Evolutionary conservation across 2,113 vertebrate species (phyloP), one percentile per base, ranked within the genome.

Genomic region (Bufo bufo): DNA sequence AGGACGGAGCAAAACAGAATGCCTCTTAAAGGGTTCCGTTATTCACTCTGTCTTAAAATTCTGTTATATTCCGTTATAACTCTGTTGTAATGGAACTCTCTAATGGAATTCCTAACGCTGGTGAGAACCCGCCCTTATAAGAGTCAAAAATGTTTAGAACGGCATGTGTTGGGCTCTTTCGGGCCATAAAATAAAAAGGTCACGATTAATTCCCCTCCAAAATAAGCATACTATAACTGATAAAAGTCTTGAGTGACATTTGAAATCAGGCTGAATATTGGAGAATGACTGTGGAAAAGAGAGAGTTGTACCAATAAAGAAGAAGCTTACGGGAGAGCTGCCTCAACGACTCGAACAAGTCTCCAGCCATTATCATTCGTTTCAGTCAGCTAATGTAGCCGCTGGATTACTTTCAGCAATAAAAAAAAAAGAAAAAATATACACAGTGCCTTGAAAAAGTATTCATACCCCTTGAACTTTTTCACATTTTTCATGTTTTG

Each of bases 221-320:
- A 82, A 82, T 10, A 82, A 82, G 65, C 33, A 45, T 20, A 59
- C 8, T n/a, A 20, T 63, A 82, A 82, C 80, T 82, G 45, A 63
- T 82, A 47, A 65, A 82, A 82, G 80, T 82, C 33, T 11, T 45
- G 11, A 81, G 58, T 20, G 58, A 33, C 33, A 81, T 61, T 61
- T 4, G 10, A 63, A 47, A 82, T 65, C 4, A 47, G 17, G 63
- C 56, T 11, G 43, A 65, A 47, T 19, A 65, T 82, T 82, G 5
- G 20, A 82, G 5, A 65, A 47, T 47, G 50, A 52, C 77, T 78
- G 3, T 6, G 50, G 77, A 56, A 8, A 33, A 23, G 47, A n/a
- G 77, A 78, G 77, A 78, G 77, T 63, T 81, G 56, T 43, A 61
- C 19, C 56, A 63, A 58, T 81, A 81, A 45, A 81, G 17, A 13